Evolutionary conservation across 92 coral and sea anemone genomes (phyloP), one percentile per base, ranked within the genome.

Genomic region (Bergia puertoricense): DNA sequence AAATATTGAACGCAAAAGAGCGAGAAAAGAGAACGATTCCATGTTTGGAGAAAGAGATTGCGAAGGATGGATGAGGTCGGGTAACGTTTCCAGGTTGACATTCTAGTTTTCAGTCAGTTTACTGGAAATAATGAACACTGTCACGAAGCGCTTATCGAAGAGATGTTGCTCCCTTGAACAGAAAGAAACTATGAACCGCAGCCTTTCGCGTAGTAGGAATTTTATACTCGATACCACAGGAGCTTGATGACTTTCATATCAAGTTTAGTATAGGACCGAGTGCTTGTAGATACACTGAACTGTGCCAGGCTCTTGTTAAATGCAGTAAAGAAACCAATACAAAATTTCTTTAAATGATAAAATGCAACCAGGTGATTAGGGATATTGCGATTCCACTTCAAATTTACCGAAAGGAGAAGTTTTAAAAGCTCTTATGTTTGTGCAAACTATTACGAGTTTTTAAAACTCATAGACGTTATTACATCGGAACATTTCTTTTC

Each of bases 1-100:
- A 3, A 37, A 50, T 10, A 39, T 45, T 5, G 87, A 69, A 23
- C 87, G 87, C 50, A 84, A 84, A 71, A 69, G 79, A 71, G 44
- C 78, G 11, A 84, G 38, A 50, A 73, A 44, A 69, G 79, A 72
- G 36, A 46, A 46, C 3, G 66, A 84, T 13, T 4, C 8, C 23
- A 45, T 2, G n/a, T 69, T 45, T 71, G 77, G 23, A 84, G 79
- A 84, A 3, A 72, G 40, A 44, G 45, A 36, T 3, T 6, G 6
- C 5, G 62, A 69, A 72, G 83, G 10, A 0, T 84, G 87, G 87
- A 84, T 69, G n/a, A 46, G 22, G 8, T 46, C 87, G 6, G 30
- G 23, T 38, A 74, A 69, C 7, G 67, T 43, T 48, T 50, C 77
- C 23, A 84, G 78, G 74, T 71, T 84, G n/a, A 8, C 66, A 6